Base-by-base conservation (phyloP, 2,113 vertebrate species). In the Nothoprocta perdicaria region DNA sequence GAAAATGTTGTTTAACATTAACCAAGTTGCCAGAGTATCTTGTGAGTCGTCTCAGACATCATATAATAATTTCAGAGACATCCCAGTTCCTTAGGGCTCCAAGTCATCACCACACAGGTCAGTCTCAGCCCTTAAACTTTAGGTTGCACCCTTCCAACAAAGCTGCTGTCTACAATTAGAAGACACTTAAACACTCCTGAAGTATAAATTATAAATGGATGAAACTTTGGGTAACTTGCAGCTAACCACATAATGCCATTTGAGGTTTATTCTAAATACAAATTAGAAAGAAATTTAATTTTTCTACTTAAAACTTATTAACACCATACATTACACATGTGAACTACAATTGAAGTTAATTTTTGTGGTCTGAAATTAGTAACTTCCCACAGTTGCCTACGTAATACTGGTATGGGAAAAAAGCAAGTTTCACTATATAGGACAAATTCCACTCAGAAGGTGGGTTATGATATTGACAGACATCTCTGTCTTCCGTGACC, bases 221-320 rank as follows among this genome's bases (percentile, higher is more conserved):
- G 72, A 88, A 90, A 88, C 3, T 90, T 79, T 17, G 79, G 45
- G 31, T 76, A 84, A 48, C 84, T 92, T 90, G 67, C 53, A 84
- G 84, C 71, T 91, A 82, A 90, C 40, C 62, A 80, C 40, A 31
- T 29, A 94, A 75, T 61, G n/a, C 48, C 81, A 80, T 91, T 84
- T 86, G 71, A 90, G 29, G n/a, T 66, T 90, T 87, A 29, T 58
- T 57, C 11, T 14, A 40, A n/a, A 61, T 27, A 26, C 43, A 38
- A 92, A 80, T 82, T 79, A 48, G 45, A 68, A 61, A 77, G 55
- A 35, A 55, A 48, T 8, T 24, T 83, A 23, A 22, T 81, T 92
- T 86, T 86, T 93, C 23, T 88, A 31, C 73, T 83, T 9, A 77
- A 24, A 83, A 77, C 31, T 66, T 93, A 48, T 17, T 74, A 83